Conservation (phyloP, 2,113 vertebrate genomes). For the Callithrix jacchus region DNA sequence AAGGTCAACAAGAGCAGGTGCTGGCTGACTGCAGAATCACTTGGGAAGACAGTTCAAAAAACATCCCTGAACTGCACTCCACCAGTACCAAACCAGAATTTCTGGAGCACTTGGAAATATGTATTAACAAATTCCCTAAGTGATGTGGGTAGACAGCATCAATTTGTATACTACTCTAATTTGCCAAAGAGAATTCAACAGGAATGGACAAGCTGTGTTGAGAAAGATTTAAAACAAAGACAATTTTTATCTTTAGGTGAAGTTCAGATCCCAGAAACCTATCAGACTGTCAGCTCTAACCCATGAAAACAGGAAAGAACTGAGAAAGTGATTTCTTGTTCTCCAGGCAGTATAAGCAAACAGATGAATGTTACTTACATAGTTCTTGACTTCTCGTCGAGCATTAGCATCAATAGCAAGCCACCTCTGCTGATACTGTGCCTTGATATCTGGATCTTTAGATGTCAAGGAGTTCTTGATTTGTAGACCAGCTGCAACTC, state of each 20-base stretch:
- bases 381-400: constrained; percentile 96
- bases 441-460: constrained; percentile 97
- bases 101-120: background rate
- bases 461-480: constrained; percentile 99
- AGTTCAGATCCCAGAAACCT: background rate
- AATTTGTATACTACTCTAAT: background rate
- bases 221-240: constrained; percentile 33
- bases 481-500: constrained; percentile 96
- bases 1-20: background rate
- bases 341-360: background rate
- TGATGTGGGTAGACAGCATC: background rate
- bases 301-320: background rate
- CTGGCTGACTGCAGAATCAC: background rate
- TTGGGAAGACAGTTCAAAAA: background rate
- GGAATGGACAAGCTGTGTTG: background rate
- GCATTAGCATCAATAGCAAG: constrained; percentile 95
- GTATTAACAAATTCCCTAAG: background rate
- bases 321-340: background rate
- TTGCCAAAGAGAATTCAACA: background rate
- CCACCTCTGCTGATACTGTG: constrained; percentile 97
- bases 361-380: constrained; percentile 85
- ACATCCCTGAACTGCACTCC: background rate
- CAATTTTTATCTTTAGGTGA: background rate
- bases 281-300: background rate
- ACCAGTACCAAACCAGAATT: background rate